Evolutionary conservation across 2,113 vertebrate genomes (phyloP).

Genomic region (Suncus etruscus): DNA sequence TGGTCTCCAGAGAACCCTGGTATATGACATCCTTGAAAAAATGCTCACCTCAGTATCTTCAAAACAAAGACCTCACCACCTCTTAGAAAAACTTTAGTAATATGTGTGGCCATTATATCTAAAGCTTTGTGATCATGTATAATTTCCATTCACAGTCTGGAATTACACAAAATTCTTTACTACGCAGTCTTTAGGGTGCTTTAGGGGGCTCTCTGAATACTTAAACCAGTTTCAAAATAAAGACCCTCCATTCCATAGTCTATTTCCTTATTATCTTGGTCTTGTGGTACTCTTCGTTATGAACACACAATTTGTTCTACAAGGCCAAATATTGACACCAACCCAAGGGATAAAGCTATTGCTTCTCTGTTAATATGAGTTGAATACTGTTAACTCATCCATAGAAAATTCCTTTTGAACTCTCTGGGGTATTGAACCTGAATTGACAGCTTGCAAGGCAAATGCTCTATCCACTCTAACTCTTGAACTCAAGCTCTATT

Average conservation of each 20-base stretch:
- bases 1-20: background rate
- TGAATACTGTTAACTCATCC: background rate
- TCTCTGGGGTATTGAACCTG: too few species aligned
- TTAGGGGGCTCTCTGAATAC: background rate
- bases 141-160: background rate
- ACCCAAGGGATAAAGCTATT: fast-evolving
- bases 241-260: background rate
- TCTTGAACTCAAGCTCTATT: background rate
- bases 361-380: background rate
- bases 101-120: background rate
- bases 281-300: background rate
- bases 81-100: background rate
- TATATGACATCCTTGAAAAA: background rate
- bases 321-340: background rate
- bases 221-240: background rate
- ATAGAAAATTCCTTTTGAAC: background rate
- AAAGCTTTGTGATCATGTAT: background rate
- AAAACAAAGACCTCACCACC: background rate
- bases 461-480: too few species aligned
- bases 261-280: background rate
- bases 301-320: background rate
- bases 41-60: background rate
- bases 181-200: background rate
- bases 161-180: background rate
- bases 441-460: too few species aligned